These are phyloP conservation scores for Dicranocentrus wangi DNA, from an alignment of 2,888 invertebrate species.

Conservation along the genomic window DNA sequence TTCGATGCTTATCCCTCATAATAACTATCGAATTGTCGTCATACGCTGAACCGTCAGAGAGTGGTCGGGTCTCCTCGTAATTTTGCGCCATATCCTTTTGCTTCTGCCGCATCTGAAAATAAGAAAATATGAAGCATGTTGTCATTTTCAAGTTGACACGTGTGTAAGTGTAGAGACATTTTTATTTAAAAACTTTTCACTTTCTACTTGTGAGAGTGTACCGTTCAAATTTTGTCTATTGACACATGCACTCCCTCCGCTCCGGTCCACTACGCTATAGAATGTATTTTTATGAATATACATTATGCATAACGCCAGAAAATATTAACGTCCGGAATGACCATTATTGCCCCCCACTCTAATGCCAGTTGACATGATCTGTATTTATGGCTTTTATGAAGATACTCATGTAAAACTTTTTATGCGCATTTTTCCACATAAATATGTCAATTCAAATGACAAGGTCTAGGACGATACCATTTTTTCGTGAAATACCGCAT, in stretches of 20 bases:
- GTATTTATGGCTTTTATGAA: conserved; percentile 42
- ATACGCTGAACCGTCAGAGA: conserved; percentile 75
- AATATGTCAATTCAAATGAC: conserved; percentile 49
- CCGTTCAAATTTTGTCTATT: no score
- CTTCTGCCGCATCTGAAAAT: conserved; percentile 74
- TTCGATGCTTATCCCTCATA: conserved; percentile 74
- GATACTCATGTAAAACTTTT: conserved; percentile 22
- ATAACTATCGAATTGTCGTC: conserved; percentile 74
- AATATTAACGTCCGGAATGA: neutral
- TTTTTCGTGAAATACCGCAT: conserved; percentile 2
- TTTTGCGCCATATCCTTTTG: conserved; percentile 74
- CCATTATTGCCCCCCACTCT: conserved; percentile 3
- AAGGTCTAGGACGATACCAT: conserved; percentile 46
- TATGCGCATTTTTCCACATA: conserved; percentile 31
- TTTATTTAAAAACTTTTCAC: no score
- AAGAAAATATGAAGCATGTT: neutral
- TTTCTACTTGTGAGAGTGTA: no score
- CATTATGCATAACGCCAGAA: neutral
- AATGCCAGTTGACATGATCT: conserved; percentile 47
- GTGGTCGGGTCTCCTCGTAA: conserved; percentile 74
- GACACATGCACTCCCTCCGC: no score
- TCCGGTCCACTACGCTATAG: no score
- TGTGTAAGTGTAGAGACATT: no score
- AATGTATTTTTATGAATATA: no score
- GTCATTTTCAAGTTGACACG: neutral